Base-by-base conservation (phyloP, 2,888 invertebrate species). In the Drosophila birchii region DNA sequence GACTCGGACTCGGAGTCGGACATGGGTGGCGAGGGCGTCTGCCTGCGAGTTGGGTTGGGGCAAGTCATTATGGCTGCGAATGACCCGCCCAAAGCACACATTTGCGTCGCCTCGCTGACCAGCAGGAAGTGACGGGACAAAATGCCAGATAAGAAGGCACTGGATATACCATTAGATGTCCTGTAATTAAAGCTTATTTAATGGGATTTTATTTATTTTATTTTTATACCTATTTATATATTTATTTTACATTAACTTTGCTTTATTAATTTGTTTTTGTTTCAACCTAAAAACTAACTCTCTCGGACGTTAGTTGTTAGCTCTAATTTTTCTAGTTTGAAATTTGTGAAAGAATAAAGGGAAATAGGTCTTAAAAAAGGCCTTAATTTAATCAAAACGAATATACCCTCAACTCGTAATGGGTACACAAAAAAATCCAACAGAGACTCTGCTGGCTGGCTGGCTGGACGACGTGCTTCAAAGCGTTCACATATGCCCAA, bases 61-160 rank as follows among this genome's bases (percentile, higher is more conserved):
- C 78, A 79, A 88, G 89, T 88, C 88, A 84, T 84, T 84, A 84
- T 73, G 81, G 77, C 87, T 83, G 79, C 87, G 87, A 81, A 81
- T 88, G 87, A 81, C 81, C 79, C 89, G 89, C 88, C 84, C 84
- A 84, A 84, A 84, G 84, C 81, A 84, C 85, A 89, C 89, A 89
- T 87, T 89, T 87, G 89, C 80, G 89, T 75, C 84, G 75, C 76
- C 71, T 79, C 76, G 83, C 81, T 84, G 84, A 79, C 79, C 78
- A 74, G 77, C 76, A 84, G 90, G 88, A 91, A 91, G 84, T 89
- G 85, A 86, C 89, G 89, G 85, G 87, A 90, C 90, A 88, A 90
- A 87, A 85, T 89, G 80, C 88, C 82, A 80, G 74, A 55, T 59
- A 51, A 58, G 60, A 55, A 70, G 51, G 36, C 26, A 41, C 44